Base-by-base conservation (phyloP, 2,113 vertebrate species). In the Boleophthalmus pectinirostris region DNA sequence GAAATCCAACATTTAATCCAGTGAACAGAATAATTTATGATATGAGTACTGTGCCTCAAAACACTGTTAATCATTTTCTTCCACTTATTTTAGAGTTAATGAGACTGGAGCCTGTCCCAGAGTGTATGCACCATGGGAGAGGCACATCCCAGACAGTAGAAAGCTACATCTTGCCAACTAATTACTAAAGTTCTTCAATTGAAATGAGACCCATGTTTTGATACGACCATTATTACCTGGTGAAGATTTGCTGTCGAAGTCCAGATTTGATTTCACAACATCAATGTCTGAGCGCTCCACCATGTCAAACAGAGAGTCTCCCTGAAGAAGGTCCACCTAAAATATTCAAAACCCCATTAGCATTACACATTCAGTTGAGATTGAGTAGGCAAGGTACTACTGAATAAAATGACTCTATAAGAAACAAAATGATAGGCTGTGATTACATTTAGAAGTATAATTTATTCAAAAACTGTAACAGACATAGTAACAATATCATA, bases 301-400 rank as follows among this genome's bases (percentile, higher is more conserved):
- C 86, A 93, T 87, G 64, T 92, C 90, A 7, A 87, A 92, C 15
- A 92, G 51, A 2, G 85, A 75, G 81, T 94, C 92, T 72, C 90
- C 89, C 69, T 92, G 93, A 58, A 93, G 90, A 5, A 93, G 73
- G 24, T 94, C 92, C 12, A 93, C 70, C 94, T 94, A 69, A n/a
- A 70, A 66, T 45, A 38, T 58, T 25, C 15, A 24, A 58, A 6
- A 20, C 18, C 9, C 20, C 29, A 64, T 38, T 18, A 29, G 4
- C 23, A 60, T 16, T 15, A 33, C 24, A 53, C 49, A 53, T 53
- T 53, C 1, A 10, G 38, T 8, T 10, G 38, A 43, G 10, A 43
- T 10, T 43, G 38, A 43, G 9, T 1, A 9, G 29, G 29, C 29
- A 43, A 43, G 10, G 38, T 10, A 43, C 38, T 10, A 10, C 35